Base-by-base conservation (phyloP, 2,113 vertebrate genomes). In the Osmerus eperlanus region DNA sequence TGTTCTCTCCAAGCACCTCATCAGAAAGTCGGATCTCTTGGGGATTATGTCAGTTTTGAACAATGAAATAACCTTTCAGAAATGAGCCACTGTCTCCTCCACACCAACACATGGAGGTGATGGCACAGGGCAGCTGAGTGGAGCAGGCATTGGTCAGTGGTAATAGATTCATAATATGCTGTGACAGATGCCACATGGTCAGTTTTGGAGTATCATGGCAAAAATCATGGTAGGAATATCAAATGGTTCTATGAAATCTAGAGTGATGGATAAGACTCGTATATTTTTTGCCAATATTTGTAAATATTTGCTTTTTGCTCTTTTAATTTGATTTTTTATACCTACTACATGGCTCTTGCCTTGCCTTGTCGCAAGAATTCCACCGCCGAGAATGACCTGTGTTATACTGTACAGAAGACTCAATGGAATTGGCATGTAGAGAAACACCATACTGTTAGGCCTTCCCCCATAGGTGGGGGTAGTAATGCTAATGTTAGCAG, bases 61-160 rank as follows among this genome's bases (percentile, higher is more conserved):
- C 83, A 64, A 77, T 81, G 76, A 23, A 65, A 41, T 65, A 65
- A 84, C 87, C 83, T 83, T 83, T 87, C 82, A 19, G 68, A 78
- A 78, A 75, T 59, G 52, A 77, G 74, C 73, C 53, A 6, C 55
- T 56, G 8, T 70, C 0, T 7, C 32, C 16, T 71, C 5, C 61
- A 73, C 81, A 65, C 63, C 47, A 12, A 74, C 62, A 76, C 51
- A 9, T 72, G 83, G 65, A 66, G 73, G 69, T 81, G 83, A 87
- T 83, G 79, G 64, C 68, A 56, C 67, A 77, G 71, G 71, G 36
- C 0, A 36, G 52, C 72, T 71, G 51, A 66, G 28, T 21, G 64
- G 67, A 23, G 29, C 14, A 4, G 13, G 21, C 51, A 72, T 54
- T 18, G 25, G 78, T 67, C 58, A 77, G 65, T n/a, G 18, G 62